Percentiles rank a stretch among this genome's conserved stretches.
Conservation (phyloP, 2,113 vertebrate genomes). For the Apodemus sylvaticus region DNA sequence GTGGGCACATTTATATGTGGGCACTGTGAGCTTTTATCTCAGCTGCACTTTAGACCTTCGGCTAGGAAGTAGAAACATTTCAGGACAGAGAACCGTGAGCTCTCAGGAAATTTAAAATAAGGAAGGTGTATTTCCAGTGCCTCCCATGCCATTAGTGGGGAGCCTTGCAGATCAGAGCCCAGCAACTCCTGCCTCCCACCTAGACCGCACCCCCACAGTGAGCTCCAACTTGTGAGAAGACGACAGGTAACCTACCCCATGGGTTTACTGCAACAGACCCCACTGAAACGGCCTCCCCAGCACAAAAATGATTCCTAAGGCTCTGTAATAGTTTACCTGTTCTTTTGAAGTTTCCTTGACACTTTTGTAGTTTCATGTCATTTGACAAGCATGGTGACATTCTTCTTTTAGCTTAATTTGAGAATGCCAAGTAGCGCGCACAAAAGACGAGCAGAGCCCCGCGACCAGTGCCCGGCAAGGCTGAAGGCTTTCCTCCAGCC, state of each 20-base stretch:
- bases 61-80: slow-evolving; percentile 14
- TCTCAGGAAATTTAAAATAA: background rate
- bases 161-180: background rate
- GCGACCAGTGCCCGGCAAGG: background rate
- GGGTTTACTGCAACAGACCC: too few relatives aligned
- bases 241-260: background rate
- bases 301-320: background rate
- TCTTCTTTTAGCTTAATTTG: background rate
- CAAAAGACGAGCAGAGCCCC: background rate
- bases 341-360: background rate
- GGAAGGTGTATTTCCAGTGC: background rate
- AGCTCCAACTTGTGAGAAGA: background rate
- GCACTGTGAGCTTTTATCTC: slow-evolving; percentile 53
- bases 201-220: background rate
- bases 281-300: background rate
- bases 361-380: background rate
- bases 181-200: background rate
- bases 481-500: background rate
- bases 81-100: background rate
- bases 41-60: background rate
- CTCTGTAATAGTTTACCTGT: background rate
- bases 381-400: background rate
- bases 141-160: background rate
- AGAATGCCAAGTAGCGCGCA: background rate
- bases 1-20: slow-evolving; percentile 30